A percentile compares a stretch with the other conserved stretches of the same genome.
These are phyloP conservation scores for Petroica traversi DNA, from an alignment of 2,113 vertebrate species.

Conservation along the genomic window DNA sequence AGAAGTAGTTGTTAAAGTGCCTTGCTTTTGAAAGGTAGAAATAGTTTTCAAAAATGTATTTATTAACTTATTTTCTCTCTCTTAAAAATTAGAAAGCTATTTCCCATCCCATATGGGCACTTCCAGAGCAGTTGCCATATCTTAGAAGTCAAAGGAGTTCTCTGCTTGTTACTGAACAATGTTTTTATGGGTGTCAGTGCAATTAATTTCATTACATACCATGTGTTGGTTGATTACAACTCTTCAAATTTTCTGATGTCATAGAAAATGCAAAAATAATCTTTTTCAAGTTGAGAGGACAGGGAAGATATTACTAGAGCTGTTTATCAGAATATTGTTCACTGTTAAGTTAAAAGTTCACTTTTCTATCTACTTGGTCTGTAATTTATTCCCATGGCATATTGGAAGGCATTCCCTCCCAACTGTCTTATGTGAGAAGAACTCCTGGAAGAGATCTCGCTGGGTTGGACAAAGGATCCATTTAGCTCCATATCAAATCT, in stretches of 20 bases:
- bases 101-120: neutral
- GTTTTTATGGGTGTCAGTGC: neutral
- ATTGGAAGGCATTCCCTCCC: neutral
- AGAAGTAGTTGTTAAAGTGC: neutral
- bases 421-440: neutral
- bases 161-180: neutral
- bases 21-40: constrained; percentile 5
- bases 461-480: neutral
- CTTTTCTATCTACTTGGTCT: neutral
- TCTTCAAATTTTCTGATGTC: neutral
- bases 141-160: neutral
- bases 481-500: neutral
- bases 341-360: neutral
- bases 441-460: neutral
- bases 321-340: neutral
- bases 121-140: neutral
- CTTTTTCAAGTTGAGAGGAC: neutral
- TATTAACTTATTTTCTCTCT: neutral
- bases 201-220: neutral
- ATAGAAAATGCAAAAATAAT: neutral
- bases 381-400: neutral
- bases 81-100: neutral
- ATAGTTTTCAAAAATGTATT: neutral
- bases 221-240: neutral
- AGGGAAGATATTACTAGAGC: neutral